Evolutionary conservation across 1,140 invertebrate genomes (phyloP), one percentile per base, ranked within the genome.

Genomic region (Pygmarrhopalites habei): DNA sequence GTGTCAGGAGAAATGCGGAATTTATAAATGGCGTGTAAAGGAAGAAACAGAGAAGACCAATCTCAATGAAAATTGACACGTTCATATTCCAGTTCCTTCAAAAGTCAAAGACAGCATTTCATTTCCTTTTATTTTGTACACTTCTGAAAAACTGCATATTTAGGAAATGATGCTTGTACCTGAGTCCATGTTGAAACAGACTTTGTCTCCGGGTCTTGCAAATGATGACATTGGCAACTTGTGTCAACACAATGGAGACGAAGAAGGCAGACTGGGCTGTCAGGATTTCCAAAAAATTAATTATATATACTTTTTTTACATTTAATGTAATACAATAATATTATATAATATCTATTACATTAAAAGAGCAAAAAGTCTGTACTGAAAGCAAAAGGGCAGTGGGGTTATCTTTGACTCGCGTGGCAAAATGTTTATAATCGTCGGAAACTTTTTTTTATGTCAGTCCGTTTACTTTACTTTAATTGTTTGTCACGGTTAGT

Each of bases 11-110:
- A 17, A 65, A 26, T 2, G 47, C 29, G 35, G 30, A 41, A 35
- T 69, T 69, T 7, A 63, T 35, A 12, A 39, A 35, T 15, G 67
- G 67, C 1, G 64, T 65, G 60, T 63, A 65, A 23, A 66, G 51
- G 30, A 69, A 63, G 26, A 69, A 65, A 17, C 23, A 32, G 14
- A 64, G 55, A 19, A 69, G 21, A 25, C n/a, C 21, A 19, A 65
- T 23, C 17, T 44, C 60, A 21, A 65, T 49, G 5, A 58, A 2
- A 15, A 69, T 59, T 26, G 56, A 64, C 2, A 59, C n/a, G 58
- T 69, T 69, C 67, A 69, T 69, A 30, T 46, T 59, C 60, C 57
- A 55, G 44, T 69, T 69, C n/a, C 61, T 65, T 43, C 0, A 35
- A 30, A 26, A 14, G 26, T 25, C 14, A 5, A 17, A 26, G 23